Percentiles rank a stretch among this genome's conserved stretches.
Evolutionary conservation across 2,888 invertebrate genomes (phyloP).

Genomic region (Drosophila sordidapex): DNA sequence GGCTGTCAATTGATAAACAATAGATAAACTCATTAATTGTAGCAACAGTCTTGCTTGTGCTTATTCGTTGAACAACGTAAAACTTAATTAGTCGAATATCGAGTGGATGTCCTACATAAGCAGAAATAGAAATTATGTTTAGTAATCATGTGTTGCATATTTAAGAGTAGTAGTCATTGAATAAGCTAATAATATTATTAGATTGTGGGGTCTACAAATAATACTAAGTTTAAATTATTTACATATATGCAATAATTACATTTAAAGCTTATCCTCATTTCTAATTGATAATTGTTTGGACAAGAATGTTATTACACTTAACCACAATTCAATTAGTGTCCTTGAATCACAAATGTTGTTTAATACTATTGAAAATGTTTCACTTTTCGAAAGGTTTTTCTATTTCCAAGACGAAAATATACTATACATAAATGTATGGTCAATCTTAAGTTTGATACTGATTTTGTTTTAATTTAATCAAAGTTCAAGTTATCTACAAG

Average conservation of each 20-base stretch:
- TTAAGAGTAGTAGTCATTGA: not conserved
- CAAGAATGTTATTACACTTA: not conserved
- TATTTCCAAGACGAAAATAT: not conserved
- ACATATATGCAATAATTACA: not conserved
- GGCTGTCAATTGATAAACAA: conserved; percentile 32
- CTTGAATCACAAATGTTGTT: not conserved
- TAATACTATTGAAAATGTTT: not conserved
- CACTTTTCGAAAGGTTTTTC: not conserved
- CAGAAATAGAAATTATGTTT: not conserved
- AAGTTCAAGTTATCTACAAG: not conserved
- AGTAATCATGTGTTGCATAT: conserved; percentile 11
- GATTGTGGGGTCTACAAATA: not conserved
- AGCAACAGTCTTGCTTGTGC: not conserved
- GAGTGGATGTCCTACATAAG: not conserved
- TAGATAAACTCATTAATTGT: conserved; percentile 20
- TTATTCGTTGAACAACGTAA: not conserved
- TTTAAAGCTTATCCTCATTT: not conserved
- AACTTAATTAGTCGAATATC: conserved; percentile 9
- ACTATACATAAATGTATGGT: not conserved
- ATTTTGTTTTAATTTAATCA: not conserved
- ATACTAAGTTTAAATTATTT: not conserved
- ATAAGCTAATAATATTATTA: not conserved
- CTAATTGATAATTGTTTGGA: not conserved
- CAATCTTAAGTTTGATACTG: not conserved
- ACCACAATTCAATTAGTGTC: not conserved